Evolutionary conservation across 2,797 vertebrate genomes (phyloP).

Genomic region (Phoxinus dragarum): DNA sequence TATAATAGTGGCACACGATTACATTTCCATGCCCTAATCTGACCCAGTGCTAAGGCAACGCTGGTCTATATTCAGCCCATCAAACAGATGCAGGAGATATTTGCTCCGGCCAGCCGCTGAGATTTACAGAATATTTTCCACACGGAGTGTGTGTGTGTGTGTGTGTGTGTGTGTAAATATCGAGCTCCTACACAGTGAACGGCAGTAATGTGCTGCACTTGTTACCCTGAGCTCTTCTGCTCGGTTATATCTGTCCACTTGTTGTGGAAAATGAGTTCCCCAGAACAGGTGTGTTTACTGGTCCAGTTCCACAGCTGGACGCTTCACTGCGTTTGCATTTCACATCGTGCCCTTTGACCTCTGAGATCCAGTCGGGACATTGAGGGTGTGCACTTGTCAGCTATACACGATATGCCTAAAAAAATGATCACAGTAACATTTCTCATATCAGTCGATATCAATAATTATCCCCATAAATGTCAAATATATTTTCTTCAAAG

Average conservation of each 20-base stretch:
- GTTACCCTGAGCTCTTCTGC: slow-evolving; percentile 57
- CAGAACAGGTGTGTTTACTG: slow-evolving; percentile 68
- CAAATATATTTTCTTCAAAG: too few species aligned
- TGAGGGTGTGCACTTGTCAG: slow-evolving; percentile 28
- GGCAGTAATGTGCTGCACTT: slow-evolving; percentile 68
- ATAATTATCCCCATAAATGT: too few species aligned
- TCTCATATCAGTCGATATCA: too few species aligned
- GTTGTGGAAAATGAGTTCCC: slow-evolving; percentile 66
- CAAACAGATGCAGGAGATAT: slow-evolving; percentile 58
- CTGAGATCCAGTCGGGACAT: slow-evolving; percentile 42
- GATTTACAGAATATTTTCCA: slow-evolving; percentile 75
- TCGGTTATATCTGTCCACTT: slow-evolving; percentile 67
- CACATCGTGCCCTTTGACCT: slow-evolving; percentile 42
- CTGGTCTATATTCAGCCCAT: background rate
- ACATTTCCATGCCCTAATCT: slow-evolving; percentile 27
- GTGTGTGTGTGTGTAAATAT: slow-evolving; percentile 63
- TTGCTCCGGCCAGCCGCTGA: slow-evolving; percentile 52
- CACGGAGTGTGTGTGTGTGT: slow-evolving; percentile 61
- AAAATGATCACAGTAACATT: too few species aligned
- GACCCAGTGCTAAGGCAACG: background rate
- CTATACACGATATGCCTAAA: too few species aligned
- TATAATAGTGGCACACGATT: background rate
- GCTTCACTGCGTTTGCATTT: slow-evolving; percentile 36
- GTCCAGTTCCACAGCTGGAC: slow-evolving; percentile 45
- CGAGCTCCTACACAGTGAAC: slow-evolving; percentile 54